Conservation (phyloP, 2,888 invertebrate species). For the Nemotelus pantherinus region DNA sequence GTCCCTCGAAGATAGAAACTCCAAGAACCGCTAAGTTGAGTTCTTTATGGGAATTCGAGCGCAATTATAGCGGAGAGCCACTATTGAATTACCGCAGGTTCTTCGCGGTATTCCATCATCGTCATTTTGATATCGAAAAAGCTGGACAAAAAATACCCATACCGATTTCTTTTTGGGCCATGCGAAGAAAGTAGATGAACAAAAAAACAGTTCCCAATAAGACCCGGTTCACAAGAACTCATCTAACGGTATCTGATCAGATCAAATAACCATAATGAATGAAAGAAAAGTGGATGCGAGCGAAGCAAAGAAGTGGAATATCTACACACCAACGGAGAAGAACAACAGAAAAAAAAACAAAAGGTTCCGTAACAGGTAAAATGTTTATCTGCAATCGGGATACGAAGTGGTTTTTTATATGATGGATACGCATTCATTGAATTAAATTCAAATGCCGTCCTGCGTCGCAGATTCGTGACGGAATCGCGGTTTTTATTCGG, state of each 20-base stretch:
- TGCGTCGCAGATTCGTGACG: background rate
- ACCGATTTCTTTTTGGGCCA: background rate
- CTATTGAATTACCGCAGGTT: slow-evolving; percentile 39
- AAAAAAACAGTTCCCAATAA: slow-evolving; percentile 13
- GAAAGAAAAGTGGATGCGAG: background rate
- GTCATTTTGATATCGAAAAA: background rate
- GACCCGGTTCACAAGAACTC: slow-evolving; percentile 15
- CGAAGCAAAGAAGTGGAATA: too few species aligned
- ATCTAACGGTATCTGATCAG: slow-evolving; percentile 20
- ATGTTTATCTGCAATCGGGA: background rate
- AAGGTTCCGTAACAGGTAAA: slow-evolving; percentile 27
- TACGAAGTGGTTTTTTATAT: background rate
- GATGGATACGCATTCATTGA: background rate
- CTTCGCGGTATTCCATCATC: background rate
- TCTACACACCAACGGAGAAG: too few species aligned
- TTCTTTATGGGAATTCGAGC: slow-evolving; percentile 25
- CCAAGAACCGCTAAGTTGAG: slow-evolving; percentile 38
- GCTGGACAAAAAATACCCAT: slow-evolving; percentile 1
- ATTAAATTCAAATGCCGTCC: background rate
- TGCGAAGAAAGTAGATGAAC: slow-evolving; percentile 16
- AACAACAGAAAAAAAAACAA: background rate
- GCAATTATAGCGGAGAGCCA: slow-evolving; percentile 37
- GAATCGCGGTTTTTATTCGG: slow-evolving; percentile 1
- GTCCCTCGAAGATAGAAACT: background rate
- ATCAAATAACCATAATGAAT: slow-evolving; percentile 12